Conservation (phyloP, 2,888 invertebrate genomes). For the Balanococcus diminutus region DNA sequence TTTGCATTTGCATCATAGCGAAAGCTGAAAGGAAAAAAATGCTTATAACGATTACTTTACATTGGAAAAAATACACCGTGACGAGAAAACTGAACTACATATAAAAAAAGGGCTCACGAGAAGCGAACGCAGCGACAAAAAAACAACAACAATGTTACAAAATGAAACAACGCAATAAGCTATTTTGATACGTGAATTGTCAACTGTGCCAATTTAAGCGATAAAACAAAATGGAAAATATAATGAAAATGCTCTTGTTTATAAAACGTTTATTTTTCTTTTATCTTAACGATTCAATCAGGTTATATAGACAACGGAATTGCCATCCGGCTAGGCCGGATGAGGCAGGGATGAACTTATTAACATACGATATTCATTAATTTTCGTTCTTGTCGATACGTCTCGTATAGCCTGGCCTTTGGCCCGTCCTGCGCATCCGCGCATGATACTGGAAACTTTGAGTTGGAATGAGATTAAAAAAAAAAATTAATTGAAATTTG, state of each 20-base stretch:
- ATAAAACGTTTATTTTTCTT: slow-evolving; percentile 40
- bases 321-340: neutral
- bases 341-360: neutral
- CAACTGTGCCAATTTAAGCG: slow-evolving; percentile 36
- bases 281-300: slow-evolving; percentile 38
- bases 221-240: slow-evolving; percentile 36
- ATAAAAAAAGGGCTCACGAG: slow-evolving; percentile 39
- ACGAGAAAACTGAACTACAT: slow-evolving; percentile 18
- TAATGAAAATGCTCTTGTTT: slow-evolving; percentile 40
- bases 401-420: neutral
- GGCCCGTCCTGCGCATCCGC: too few species aligned
- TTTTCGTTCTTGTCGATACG: slow-evolving; percentile 18
- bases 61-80: slow-evolving; percentile 14
- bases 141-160: too few species aligned
- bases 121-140: too few species aligned
- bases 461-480: neutral
- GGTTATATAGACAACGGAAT: neutral
- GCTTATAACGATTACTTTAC: slow-evolving; percentile 11
- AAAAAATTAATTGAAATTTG: neutral
- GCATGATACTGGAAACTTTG: neutral
- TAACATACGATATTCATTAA: slow-evolving; percentile 38
- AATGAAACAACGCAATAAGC: slow-evolving; percentile 38
- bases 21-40: neutral
- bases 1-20: neutral
- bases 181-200: slow-evolving; percentile 36